Percentiles rank a stretch among this genome's conserved stretches.
These are phyloP conservation scores for Hemicordylus capensis DNA, from an alignment of 2,113 vertebrate genomes.

Conservation along the genomic window DNA sequence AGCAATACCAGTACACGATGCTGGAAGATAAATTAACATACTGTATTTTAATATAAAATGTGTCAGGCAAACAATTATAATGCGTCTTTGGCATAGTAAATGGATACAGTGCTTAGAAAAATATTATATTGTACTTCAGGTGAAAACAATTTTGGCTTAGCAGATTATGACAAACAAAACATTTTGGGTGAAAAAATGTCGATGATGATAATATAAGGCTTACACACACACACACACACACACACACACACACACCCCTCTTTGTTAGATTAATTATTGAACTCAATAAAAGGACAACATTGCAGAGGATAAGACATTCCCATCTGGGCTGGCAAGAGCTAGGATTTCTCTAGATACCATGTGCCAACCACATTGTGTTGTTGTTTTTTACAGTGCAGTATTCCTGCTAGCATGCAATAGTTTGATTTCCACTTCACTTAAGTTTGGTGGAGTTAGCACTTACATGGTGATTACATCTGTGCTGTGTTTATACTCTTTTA, in stretches of 20 bases:
- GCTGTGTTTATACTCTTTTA: background rate
- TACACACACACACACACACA: too few relatives aligned
- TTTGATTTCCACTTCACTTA: background rate
- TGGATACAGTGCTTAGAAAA: background rate
- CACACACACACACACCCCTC: too few relatives aligned
- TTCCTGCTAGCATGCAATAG: background rate
- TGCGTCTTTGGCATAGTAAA: background rate
- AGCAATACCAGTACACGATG: background rate
- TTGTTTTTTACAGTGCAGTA: too few relatives aligned
- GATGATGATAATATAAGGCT: background rate
- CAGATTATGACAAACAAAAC: background rate
- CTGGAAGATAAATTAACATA: fast-evolving
- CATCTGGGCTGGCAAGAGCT: background rate
- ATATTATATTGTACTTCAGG: background rate
- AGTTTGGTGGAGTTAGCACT: background rate
- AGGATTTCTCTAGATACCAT: background rate
- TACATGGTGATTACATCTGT: background rate
- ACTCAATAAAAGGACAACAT: too few relatives aligned
- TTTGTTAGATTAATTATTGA: too few relatives aligned
- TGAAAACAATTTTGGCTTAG: background rate
- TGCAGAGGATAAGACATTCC: background rate
- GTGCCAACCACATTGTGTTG: too few relatives aligned
- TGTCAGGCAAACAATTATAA: background rate
- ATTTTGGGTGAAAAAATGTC: background rate
- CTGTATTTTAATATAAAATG: constrained; percentile 13